A percentile compares a stretch with the other conserved stretches of the same genome.
These are phyloP conservation scores for Eumerus sabulonum DNA, from an alignment of 2,888 invertebrate genomes.

Conservation along the genomic window DNA sequence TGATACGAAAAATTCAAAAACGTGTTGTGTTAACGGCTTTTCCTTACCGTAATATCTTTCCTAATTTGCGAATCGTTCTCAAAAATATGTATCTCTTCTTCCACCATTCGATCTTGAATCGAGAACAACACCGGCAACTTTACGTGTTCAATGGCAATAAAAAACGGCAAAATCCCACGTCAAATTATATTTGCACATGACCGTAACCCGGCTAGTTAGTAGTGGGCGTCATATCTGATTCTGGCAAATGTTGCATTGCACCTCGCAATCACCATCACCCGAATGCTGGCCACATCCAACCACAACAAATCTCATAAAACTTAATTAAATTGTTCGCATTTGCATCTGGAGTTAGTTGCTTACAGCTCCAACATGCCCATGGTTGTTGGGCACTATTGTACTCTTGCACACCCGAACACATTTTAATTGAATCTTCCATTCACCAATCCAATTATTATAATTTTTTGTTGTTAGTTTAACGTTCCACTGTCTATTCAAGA, in stretches of 20 bases:
- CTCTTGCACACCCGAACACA: slow-evolving; percentile 10
- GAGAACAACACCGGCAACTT: too few relatives aligned
- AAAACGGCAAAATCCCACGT: neutral
- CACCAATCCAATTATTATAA: slow-evolving; percentile 60
- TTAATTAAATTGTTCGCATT: slow-evolving; percentile 47
- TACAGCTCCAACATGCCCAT: neutral
- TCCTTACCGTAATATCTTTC: too few relatives aligned
- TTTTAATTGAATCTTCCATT: slow-evolving; percentile 41
- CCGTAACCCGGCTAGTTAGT: too few relatives aligned
- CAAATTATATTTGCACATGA: neutral
- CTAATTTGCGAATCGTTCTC: too few relatives aligned
- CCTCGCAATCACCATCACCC: neutral
- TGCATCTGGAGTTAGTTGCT: slow-evolving; percentile 25
- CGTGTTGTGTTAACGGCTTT: too few relatives aligned
- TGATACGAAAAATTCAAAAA: too few relatives aligned
- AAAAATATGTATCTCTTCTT: too few relatives aligned
- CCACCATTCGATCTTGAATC: too few relatives aligned
- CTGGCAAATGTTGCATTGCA: slow-evolving; percentile 1
- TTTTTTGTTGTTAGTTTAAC: slow-evolving; percentile 19
- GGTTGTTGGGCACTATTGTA: neutral
- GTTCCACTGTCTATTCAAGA: neutral
- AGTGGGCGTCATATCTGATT: slow-evolving; percentile 18
- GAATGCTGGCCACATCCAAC: neutral
- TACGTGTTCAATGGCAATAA: slow-evolving; percentile 19
- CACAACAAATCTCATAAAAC: slow-evolving; percentile 17